A percentile compares a stretch with the other conserved stretches of the same genome.
These are phyloP conservation scores for Eupithecia pulchellata DNA, from an alignment of 2,888 invertebrate genomes.

Conservation along the genomic window DNA sequence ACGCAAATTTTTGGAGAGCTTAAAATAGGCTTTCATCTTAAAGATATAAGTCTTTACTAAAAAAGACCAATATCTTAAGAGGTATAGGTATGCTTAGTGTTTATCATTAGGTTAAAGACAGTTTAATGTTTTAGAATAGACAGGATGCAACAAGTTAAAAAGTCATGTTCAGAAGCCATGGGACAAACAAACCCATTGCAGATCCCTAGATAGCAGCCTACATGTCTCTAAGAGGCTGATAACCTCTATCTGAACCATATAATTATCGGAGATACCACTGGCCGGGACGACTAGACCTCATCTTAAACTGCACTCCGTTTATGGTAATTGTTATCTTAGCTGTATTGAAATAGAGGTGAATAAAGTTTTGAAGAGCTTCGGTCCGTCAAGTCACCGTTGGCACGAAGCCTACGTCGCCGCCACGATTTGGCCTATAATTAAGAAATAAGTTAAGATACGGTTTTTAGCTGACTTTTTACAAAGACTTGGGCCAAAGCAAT, in stretches of 20 bases:
- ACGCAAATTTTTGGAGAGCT: too few species aligned
- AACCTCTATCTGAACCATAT: constrained; percentile 80
- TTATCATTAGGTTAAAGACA: not conserved
- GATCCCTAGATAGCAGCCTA: constrained; percentile 70
- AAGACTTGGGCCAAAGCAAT: constrained; percentile 79
- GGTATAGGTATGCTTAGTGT: not conserved
- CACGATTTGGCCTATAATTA: constrained; percentile 85
- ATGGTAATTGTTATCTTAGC: constrained; percentile 55
- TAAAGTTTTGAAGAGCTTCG: constrained; percentile 42
- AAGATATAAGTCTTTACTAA: too few species aligned
- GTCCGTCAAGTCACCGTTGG: constrained; percentile 67
- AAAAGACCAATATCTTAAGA: not conserved
- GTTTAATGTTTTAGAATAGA: constrained; percentile 9
- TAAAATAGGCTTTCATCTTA: too few species aligned
- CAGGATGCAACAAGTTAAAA: constrained; percentile 14
- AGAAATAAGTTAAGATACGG: constrained; percentile 85
- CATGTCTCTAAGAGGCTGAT: constrained; percentile 79
- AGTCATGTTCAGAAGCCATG: constrained; percentile 36
- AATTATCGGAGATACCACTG: constrained; percentile 82
- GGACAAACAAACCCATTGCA: constrained; percentile 60
- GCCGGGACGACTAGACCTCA: constrained; percentile 68
- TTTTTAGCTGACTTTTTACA: constrained; percentile 83
- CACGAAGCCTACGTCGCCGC: constrained; percentile 76
- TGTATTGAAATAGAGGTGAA: constrained; percentile 48
- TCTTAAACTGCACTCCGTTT: constrained; percentile 47